These are phyloP conservation scores for Scolopax bukidnonensis DNA, from an alignment of 2,797 vertebrate species.

Conservation along the genomic window DNA sequence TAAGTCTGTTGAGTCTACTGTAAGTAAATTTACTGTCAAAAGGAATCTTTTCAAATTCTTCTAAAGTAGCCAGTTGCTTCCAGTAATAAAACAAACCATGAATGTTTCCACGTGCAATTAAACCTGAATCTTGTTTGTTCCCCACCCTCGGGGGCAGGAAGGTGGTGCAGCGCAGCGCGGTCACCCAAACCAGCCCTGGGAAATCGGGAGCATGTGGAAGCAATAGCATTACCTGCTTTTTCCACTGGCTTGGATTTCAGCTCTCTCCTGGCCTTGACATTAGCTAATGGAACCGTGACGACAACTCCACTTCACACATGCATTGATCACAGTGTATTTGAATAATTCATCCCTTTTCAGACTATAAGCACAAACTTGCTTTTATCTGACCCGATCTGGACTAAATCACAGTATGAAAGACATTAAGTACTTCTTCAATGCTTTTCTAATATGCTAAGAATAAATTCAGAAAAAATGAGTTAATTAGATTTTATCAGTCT, in stretches of 20 bases:
- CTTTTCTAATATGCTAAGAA: neutral
- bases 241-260: neutral
- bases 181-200: neutral
- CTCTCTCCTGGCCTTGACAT: neutral
- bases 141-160: neutral
- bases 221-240: neutral
- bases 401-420: neutral
- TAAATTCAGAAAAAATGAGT: neutral
- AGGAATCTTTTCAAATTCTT: neutral
- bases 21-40: neutral
- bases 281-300: neutral
- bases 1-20: neutral
- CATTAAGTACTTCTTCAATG: neutral
- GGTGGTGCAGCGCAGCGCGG: neutral
- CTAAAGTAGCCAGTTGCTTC: neutral
- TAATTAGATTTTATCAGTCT: neutral
- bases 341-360: neutral
- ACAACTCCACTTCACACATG: slow-evolving; percentile 5
- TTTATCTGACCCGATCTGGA: neutral
- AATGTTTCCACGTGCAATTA: neutral
- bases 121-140: neutral
- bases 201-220: neutral
- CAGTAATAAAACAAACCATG: neutral
- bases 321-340: neutral
- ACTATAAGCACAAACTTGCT: neutral